phyloP scores from a whole-genome alignment of 2,113 vertebrate genomes.

The Chaetorhynchus papuensis region DNA sequence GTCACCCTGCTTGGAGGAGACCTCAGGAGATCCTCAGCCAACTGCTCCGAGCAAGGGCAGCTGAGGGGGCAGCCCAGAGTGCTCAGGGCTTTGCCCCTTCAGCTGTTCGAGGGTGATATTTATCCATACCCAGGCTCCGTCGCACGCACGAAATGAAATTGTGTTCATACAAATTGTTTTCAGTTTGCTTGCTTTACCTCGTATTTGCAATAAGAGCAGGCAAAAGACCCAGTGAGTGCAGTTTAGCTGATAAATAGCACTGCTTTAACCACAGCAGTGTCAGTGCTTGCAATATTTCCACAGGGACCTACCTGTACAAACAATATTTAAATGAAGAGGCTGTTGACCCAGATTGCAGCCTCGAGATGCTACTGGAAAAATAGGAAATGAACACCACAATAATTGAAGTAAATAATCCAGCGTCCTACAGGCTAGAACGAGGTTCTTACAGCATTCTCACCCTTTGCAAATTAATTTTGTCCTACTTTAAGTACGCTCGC shows the following conservation, averaged over 20 bases:
- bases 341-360: not conserved
- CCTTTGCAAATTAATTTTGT: not conserved
- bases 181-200: not conserved
- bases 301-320: not conserved
- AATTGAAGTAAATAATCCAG: not conserved
- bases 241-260: not conserved
- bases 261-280: not conserved
- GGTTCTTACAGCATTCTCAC: not conserved
- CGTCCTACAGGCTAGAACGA: not conserved
- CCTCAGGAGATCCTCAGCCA: not conserved
- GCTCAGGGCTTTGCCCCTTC: not conserved
- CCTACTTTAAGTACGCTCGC: accelerated
- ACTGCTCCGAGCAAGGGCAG: not conserved
- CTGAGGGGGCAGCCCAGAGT: not conserved
- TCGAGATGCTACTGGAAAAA: not conserved
- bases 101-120: not conserved
- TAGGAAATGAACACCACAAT: not conserved
- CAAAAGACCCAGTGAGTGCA: not conserved
- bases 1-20: not conserved
- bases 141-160: not conserved
- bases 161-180: not conserved
- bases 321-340: not conserved
- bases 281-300: not conserved
- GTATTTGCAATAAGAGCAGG: not conserved
- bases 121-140: not conserved